These are phyloP conservation scores for Tricholaema leucomelas DNA, from an alignment of 2,113 vertebrate genomes.

Conservation along the genomic window DNA sequence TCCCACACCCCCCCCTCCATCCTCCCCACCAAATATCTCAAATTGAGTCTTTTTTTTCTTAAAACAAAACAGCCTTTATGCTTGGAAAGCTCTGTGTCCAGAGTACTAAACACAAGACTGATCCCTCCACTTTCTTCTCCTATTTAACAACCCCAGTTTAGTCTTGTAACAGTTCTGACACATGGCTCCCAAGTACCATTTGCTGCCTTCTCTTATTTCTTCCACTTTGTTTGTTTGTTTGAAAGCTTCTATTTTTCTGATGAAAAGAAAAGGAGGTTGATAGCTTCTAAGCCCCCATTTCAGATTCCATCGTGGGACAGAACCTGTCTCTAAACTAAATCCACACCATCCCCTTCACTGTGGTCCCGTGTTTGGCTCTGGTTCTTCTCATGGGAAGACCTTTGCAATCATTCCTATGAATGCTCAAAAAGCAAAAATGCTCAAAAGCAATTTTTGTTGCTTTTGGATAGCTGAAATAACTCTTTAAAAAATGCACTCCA, in stretches of 20 bases:
- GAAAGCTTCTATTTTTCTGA: not conserved
- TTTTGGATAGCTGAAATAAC: not conserved
- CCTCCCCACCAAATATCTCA: constrained; percentile 24
- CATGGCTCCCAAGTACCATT: constrained; percentile 12
- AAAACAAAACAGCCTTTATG: constrained; percentile 65
- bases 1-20: not conserved
- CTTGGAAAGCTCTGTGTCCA: constrained; percentile 51
- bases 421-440: not conserved
- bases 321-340: not conserved
- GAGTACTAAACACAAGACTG: constrained; percentile 42
- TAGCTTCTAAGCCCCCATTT: constrained; percentile 13
- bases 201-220: not conserved
- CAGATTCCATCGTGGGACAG: not conserved
- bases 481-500: not conserved
- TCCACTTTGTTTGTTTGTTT: not conserved
- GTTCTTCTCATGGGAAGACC: not conserved
- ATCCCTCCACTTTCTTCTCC: constrained; percentile 53
- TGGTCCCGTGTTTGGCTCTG: not conserved
- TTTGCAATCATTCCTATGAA: not conserved
- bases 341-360: not conserved
- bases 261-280: not conserved
- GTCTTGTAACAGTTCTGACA: constrained; percentile 58
- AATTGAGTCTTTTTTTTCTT: constrained; percentile 29
- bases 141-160: constrained; percentile 57
- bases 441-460: not conserved